Evolutionary conservation across 1,140 invertebrate genomes (phyloP).

Genomic region (Maniola jurtina): DNA sequence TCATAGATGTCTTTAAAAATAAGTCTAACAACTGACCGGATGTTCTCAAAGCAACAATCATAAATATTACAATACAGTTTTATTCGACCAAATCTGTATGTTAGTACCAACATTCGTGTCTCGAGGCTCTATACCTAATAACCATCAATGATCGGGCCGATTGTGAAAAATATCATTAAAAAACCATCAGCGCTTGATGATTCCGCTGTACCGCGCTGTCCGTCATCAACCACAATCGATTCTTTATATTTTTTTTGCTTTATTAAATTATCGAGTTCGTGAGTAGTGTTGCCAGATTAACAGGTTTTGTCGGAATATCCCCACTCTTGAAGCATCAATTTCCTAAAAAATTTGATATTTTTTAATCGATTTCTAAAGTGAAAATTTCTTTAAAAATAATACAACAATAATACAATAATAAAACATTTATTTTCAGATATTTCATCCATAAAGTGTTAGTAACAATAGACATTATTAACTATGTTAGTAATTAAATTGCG

Average conservation of each 20-base stretch:
- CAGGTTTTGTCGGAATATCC: background rate
- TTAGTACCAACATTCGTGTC: slow-evolving; percentile 42
- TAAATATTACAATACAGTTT: slow-evolving; percentile 28
- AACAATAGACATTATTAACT: no score
- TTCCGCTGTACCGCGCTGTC: slow-evolving; percentile 55
- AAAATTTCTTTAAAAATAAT: no score
- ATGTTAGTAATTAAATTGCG: no score
- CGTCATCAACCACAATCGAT: slow-evolving; percentile 73
- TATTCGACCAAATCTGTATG: slow-evolving; percentile 18
- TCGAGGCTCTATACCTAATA: slow-evolving; percentile 70
- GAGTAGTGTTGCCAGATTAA: slow-evolving; percentile 17
- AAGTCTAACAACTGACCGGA: background rate
- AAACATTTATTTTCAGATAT: no score
- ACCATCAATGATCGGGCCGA: slow-evolving; percentile 73
- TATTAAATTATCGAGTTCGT: slow-evolving; percentile 69
- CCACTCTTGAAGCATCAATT: background rate
- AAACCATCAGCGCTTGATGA: slow-evolving; percentile 75
- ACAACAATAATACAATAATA: no score
- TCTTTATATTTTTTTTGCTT: slow-evolving; percentile 53
- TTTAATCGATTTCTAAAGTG: background rate
- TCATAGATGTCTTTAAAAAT: background rate
- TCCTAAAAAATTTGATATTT: background rate
- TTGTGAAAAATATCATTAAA: slow-evolving; percentile 78
- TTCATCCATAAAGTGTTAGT: no score
- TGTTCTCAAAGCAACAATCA: slow-evolving; percentile 28